phyloP scores from a whole-genome alignment of 2,113 vertebrate species.

The Parus major region DNA sequence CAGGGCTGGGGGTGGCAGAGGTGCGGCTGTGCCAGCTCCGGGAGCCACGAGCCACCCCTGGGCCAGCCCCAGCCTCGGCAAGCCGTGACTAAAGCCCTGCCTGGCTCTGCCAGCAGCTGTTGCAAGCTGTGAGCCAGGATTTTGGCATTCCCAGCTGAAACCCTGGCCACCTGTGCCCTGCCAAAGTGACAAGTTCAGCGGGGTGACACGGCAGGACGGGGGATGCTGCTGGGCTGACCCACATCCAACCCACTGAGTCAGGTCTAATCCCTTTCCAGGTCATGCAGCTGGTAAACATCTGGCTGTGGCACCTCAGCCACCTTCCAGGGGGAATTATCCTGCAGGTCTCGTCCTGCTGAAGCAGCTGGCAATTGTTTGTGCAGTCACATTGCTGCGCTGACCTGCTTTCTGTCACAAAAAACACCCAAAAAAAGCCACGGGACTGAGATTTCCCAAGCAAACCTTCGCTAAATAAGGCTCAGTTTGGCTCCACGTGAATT shows the following conservation, averaged over 20 bases:
- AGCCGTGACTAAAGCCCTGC: background rate
- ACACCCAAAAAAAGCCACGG: background rate
- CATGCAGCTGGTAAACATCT: conserved; percentile 37
- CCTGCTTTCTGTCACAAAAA: background rate
- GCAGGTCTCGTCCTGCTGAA: background rate
- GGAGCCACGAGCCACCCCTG: background rate
- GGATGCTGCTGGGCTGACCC: background rate
- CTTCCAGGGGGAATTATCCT: background rate
- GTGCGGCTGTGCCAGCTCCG: background rate
- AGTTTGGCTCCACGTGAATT: accelerated
- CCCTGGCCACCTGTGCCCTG: background rate
- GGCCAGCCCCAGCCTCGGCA: background rate
- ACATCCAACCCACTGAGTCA: conserved; percentile 6
- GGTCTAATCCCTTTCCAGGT: conserved; percentile 3
- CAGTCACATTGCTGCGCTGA: background rate
- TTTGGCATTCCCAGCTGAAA: conserved; percentile 45
- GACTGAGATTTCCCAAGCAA: background rate
- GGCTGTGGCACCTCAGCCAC: background rate
- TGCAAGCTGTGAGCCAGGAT: conserved; percentile 40
- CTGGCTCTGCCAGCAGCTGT: background rate
- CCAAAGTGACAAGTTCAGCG: background rate
- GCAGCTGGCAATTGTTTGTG: background rate
- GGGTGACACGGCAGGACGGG: background rate
- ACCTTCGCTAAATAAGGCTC: accelerated
- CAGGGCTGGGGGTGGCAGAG: background rate